Conservation (phyloP, 2,113 vertebrate genomes). For the Microcebus ravelobensis region DNA sequence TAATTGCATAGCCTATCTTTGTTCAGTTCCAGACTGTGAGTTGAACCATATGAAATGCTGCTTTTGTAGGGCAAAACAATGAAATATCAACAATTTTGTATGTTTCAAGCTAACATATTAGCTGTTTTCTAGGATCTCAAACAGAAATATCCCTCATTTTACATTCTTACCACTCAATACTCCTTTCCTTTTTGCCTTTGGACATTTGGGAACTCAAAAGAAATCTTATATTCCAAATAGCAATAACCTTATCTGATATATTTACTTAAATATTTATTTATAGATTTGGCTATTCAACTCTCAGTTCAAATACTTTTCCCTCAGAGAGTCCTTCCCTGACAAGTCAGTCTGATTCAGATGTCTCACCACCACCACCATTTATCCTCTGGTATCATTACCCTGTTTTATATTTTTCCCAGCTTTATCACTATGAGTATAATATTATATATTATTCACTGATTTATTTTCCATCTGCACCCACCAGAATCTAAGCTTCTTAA, state of each 20-base stretch:
- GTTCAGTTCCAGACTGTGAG: neutral
- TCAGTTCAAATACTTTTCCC: conserved; percentile 38
- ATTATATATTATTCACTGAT: neutral
- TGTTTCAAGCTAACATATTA: conserved; percentile 36
- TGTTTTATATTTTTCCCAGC: conserved; percentile 11
- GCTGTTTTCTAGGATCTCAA: conserved; percentile 7
- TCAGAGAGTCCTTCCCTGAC: neutral
- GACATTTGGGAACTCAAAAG: conserved; percentile 6
- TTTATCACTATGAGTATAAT: neutral
- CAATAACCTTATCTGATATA: neutral
- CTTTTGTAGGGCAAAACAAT: conserved; percentile 47
- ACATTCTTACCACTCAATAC: conserved; percentile 17
- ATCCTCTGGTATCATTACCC: neutral
- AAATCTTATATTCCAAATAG: conserved; percentile 25
- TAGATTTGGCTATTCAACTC: neutral
- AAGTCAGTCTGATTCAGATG: neutral
- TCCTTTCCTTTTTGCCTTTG: conserved; percentile 38
- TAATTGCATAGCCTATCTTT: conserved; percentile 14
- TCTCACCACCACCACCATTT: neutral
- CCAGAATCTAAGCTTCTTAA: conserved; percentile 18
- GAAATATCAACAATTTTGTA: conserved; percentile 41
- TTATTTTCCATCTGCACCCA: neutral
- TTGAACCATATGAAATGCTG: conserved; percentile 31
- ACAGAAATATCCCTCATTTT: conserved; percentile 29
- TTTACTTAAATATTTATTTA: conserved; percentile 37